Percentiles rank a stretch among this genome's conserved stretches.
phyloP scores from a whole-genome alignment of 1,140 invertebrate species.

The Potamilus streckersoni region DNA sequence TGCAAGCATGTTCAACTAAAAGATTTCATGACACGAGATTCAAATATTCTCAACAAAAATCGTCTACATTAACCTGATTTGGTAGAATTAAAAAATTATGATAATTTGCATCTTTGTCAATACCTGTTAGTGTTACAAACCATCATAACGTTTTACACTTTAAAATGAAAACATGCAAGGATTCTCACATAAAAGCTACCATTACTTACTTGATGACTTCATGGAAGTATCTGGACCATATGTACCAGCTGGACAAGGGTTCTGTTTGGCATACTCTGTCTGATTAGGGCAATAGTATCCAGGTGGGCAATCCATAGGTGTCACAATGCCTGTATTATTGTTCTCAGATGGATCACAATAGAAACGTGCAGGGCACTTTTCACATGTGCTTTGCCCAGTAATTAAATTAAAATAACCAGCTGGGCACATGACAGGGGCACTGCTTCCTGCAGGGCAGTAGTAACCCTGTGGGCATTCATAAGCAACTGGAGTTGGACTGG shows the following conservation, averaged over 20 bases:
- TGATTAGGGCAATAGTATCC: slow-evolving; percentile 57
- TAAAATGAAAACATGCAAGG: background rate
- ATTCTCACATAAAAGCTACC: background rate
- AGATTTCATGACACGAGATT: too few relatives aligned
- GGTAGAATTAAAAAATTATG: too few relatives aligned
- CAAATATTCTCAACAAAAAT: too few relatives aligned
- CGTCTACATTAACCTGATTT: too few relatives aligned
- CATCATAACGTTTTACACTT: too few relatives aligned
- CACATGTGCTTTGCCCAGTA: slow-evolving; percentile 42
- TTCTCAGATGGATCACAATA: slow-evolving; percentile 63
- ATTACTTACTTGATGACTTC: slow-evolving; percentile 42
- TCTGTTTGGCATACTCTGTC: slow-evolving; percentile 47
- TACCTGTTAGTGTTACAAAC: too few relatives aligned
- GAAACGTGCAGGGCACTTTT: slow-evolving; percentile 40
- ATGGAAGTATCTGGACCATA: slow-evolving; percentile 36
- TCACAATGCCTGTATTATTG: slow-evolving; percentile 52
- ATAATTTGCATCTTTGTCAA: too few relatives aligned
- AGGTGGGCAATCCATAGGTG: slow-evolving; percentile 46
- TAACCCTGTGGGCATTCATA: slow-evolving; percentile 56
- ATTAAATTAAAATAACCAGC: slow-evolving; percentile 48
- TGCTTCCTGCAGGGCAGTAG: slow-evolving; percentile 57
- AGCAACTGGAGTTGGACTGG: slow-evolving; percentile 40
- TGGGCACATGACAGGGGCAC: slow-evolving; percentile 48
- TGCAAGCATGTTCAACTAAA: too few relatives aligned
- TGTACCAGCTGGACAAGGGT: slow-evolving; percentile 58